phyloP scores from a whole-genome alignment of 92 coral and sea anemone species.

The Zoanthus sansibaricus region DNA sequence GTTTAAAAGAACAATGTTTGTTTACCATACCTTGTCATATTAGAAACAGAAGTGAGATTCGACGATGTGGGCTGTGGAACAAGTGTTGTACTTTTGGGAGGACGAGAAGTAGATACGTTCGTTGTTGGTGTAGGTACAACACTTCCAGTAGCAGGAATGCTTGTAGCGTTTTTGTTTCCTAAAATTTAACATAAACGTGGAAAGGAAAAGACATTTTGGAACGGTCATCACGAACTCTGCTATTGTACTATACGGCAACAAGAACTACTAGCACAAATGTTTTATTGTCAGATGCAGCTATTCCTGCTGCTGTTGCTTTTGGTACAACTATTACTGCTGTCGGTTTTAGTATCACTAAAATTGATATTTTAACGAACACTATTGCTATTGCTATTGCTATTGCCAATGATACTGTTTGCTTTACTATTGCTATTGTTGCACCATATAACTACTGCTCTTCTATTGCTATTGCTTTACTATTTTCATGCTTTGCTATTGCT shows the following conservation, averaged over 20 bases:
- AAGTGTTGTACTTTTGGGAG: background rate
- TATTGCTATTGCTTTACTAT: background rate
- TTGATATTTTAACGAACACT: background rate
- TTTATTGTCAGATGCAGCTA: background rate
- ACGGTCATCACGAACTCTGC: background rate
- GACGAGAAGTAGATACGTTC: background rate
- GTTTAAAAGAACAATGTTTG: background rate
- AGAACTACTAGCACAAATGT: background rate
- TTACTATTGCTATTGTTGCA: background rate
- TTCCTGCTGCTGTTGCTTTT: background rate
- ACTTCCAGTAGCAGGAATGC: background rate
- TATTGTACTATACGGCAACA: background rate
- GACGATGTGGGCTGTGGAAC: background rate
- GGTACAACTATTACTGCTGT: background rate
- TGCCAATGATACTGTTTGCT: background rate
- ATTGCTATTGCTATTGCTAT: background rate
- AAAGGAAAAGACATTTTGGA: background rate
- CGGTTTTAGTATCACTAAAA: background rate
- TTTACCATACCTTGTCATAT: background rate
- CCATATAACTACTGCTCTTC: background rate
- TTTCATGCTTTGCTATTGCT: background rate
- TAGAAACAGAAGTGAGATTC: background rate
- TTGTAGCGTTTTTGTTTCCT: constrained; percentile 14
- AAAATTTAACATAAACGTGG: background rate
- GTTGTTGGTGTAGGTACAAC: background rate